Conservation (phyloP, 2,113 vertebrate species). For the Acanthisitta chloris region DNA sequence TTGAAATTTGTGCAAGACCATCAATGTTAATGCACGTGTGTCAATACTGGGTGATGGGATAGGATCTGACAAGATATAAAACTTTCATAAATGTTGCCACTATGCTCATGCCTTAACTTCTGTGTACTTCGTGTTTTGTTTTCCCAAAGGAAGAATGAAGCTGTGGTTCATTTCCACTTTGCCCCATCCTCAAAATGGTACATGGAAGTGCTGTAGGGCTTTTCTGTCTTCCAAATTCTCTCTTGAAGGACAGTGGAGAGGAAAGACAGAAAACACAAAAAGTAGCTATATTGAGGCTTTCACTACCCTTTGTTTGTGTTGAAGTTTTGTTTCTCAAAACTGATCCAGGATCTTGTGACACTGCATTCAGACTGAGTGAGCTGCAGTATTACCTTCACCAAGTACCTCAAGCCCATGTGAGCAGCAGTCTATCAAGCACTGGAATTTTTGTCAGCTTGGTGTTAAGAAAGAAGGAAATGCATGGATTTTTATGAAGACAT, state of each 20-base stretch:
- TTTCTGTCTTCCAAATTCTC: not conserved
- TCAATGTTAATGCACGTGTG: not conserved
- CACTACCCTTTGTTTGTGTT: not conserved
- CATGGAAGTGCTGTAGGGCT: not conserved
- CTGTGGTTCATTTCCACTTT: not conserved
- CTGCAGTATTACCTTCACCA: not conserved
- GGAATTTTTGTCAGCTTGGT: not conserved
- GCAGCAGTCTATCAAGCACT: not conserved
- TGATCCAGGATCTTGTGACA: not conserved
- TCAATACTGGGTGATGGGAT: not conserved
- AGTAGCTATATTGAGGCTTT: rapidly evolving
- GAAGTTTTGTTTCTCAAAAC: not conserved
- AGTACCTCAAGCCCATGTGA: not conserved
- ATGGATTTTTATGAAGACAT: not conserved
- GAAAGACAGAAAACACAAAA: not conserved
- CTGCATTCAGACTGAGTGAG: not conserved
- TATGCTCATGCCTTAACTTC: not conserved
- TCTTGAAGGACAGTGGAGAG: not conserved
- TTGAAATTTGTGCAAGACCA: not conserved
- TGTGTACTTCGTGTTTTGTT: not conserved
- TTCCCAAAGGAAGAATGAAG: not conserved
- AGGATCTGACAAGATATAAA: not conserved
- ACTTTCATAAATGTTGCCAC: not conserved
- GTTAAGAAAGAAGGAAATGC: not conserved
- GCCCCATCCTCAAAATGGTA: not conserved